Evolutionary conservation across 2,888 invertebrate species (phyloP).

Genomic region (Hirtodrosophila alboralis): DNA sequence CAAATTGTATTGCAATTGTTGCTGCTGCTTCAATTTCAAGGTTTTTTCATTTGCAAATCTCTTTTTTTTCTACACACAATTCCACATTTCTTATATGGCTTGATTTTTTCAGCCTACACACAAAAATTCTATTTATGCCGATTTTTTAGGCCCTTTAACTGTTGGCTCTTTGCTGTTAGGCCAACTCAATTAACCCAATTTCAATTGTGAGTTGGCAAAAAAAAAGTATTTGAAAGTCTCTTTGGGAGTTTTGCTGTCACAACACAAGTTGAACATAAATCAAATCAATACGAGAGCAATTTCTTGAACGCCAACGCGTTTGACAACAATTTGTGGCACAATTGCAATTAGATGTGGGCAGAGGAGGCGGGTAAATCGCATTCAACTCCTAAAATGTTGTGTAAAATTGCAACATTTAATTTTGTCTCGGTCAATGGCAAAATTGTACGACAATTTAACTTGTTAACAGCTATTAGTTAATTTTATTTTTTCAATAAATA

Average conservation of each 20-base stretch:
- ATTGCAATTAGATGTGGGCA: constrained; percentile 66
- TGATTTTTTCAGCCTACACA: constrained; percentile 42
- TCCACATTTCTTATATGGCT: constrained; percentile 18
- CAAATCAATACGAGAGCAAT: constrained; percentile 54
- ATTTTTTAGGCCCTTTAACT: too few relatives aligned
- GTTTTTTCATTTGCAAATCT: constrained; percentile 8
- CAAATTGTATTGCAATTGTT: constrained; percentile 9
- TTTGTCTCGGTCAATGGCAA: constrained; percentile 45
- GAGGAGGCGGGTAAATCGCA: constrained; percentile 14
- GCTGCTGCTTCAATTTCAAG: constrained; percentile 9
- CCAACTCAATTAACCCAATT: constrained; percentile 75
- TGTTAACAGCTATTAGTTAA: constrained; percentile 37
- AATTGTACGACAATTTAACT: constrained; percentile 33
- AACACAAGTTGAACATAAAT: constrained; percentile 59
- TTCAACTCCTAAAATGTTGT: constrained; percentile 22
- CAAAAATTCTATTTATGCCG: constrained; percentile 15
- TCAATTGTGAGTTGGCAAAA: constrained; percentile 54
- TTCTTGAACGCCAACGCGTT: constrained; percentile 61
- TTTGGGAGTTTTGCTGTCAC: constrained; percentile 41
- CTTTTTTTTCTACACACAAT: constrained; percentile 2
- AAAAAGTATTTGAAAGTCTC: constrained; percentile 51
- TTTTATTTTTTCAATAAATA: constrained; percentile 30
- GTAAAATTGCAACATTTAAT: constrained; percentile 59
- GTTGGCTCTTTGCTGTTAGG: constrained; percentile 53
- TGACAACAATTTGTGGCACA: constrained; percentile 45